These are phyloP conservation scores for Hippolais icterina DNA, from an alignment of 2,113 vertebrate species.

Conservation along the genomic window DNA sequence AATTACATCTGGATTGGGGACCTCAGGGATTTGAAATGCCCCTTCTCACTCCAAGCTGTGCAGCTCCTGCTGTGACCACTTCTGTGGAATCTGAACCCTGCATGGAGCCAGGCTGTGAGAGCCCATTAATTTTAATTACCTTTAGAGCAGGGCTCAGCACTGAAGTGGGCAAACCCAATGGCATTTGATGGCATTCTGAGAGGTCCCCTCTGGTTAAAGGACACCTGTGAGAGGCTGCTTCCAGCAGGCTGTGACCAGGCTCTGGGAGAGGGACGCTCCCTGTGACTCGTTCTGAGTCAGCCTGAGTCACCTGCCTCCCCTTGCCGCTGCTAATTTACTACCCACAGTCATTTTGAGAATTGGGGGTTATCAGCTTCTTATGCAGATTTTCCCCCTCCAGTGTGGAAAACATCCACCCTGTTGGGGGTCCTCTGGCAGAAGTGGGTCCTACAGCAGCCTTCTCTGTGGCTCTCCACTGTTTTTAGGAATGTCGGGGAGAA, in stretches of 20 bases:
- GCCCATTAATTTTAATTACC: background rate
- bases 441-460: background rate
- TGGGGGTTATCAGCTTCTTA: background rate
- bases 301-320: background rate
- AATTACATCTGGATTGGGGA: background rate
- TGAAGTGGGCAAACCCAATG: fast-evolving
- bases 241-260: background rate
- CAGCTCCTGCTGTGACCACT: background rate
- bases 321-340: background rate
- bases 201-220: background rate
- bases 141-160: background rate
- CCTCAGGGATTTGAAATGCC: background rate
- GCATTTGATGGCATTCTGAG: background rate
- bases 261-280: background rate
- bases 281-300: background rate
- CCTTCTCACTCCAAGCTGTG: background rate
- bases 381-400: background rate
- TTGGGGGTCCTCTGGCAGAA: background rate
- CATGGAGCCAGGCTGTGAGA: background rate
- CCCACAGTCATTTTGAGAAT: background rate
- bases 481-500: background rate
- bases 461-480: background rate
- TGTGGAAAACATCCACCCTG: background rate
- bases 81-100: background rate
- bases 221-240: background rate